Percentiles rank a stretch among this genome's conserved stretches.
Conservation (phyloP, 2,888 invertebrate genomes). For the Steinernema hermaphroditum region DNA sequence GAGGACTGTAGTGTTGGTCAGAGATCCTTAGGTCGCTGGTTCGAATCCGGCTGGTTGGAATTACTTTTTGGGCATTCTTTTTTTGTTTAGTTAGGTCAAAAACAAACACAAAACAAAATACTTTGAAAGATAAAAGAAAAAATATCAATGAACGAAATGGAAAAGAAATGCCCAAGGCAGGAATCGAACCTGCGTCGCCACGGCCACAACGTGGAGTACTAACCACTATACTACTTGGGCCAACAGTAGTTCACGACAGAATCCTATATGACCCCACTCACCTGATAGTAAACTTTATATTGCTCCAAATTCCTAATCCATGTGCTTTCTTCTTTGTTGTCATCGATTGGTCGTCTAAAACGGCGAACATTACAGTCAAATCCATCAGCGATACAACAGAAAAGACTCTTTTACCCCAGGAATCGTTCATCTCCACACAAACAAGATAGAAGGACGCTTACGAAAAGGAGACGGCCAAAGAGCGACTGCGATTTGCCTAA, state of each 20-base stretch:
- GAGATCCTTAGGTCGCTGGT: constrained; percentile 44
- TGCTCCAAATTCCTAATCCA: constrained; percentile 1
- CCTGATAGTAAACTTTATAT: constrained; percentile 10
- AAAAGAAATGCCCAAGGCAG: constrained; percentile 17
- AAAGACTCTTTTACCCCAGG: too few species aligned
- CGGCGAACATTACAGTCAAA: too few species aligned
- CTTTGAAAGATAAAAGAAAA: too few species aligned
- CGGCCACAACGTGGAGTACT: constrained; percentile 20
- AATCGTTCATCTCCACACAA: too few species aligned
- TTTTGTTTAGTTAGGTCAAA: too few species aligned
- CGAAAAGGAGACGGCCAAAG: not conserved
- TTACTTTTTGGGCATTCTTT: not conserved
- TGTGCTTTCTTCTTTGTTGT: not conserved
- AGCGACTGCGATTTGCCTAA: not conserved
- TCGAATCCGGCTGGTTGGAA: constrained; percentile 41
- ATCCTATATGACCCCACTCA: not conserved
- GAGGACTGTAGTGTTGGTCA: constrained; percentile 47
- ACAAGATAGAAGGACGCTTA: too few species aligned
- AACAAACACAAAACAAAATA: too few species aligned
- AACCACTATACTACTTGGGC: constrained; percentile 18
- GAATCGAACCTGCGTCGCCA: constrained; percentile 20
- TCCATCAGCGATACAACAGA: too few species aligned
- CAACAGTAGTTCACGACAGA: not conserved
- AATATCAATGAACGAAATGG: too few species aligned
- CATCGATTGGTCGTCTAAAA: not conserved